Evolutionary conservation across 2,888 invertebrate genomes (phyloP).

Genomic region (Melolontha melolontha): DNA sequence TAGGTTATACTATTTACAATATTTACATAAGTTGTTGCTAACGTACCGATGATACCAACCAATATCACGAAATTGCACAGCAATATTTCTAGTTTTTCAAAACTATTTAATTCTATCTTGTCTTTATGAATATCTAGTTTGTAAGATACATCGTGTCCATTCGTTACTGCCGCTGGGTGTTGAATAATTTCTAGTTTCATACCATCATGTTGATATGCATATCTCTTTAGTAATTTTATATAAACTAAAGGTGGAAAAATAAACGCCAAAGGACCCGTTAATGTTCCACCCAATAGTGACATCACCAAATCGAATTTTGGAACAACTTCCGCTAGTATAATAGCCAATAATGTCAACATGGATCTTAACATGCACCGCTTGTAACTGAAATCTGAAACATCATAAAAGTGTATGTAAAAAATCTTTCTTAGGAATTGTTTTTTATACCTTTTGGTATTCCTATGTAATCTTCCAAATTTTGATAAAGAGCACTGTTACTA

Average conservation of each 20-base stretch:
- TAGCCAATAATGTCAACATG: constrained; percentile 75
- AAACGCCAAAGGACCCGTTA: constrained; percentile 86
- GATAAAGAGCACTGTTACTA: constrained; percentile 83
- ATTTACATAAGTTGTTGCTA: constrained; percentile 79
- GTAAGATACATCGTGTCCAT: constrained; percentile 7
- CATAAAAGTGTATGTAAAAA: constrained; percentile 27
- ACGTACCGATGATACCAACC: constrained; percentile 74
- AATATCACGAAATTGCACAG: constrained; percentile 70
- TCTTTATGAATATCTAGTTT: constrained; percentile 7
- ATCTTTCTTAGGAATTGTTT: constrained; percentile 1
- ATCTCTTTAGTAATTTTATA: constrained; percentile 73
- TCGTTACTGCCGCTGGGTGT: constrained; percentile 17
- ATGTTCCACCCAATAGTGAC: constrained; percentile 86
- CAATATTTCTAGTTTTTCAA: constrained; percentile 51
- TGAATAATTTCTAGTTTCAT: constrained; percentile 50
- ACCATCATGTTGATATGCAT: constrained; percentile 57
- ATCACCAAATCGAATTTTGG: constrained; percentile 89
- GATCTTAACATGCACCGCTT: constrained; percentile 80
- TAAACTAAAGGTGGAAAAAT: constrained; percentile 87
- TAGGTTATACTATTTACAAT: constrained; percentile 74
- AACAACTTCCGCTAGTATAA: constrained; percentile 84
- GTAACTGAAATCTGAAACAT: constrained; percentile 77
- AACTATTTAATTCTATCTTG: constrained; percentile 20
- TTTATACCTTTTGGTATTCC: constrained; percentile 77
- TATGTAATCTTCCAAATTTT: constrained; percentile 84